A percentile compares a stretch with the other conserved stretches of the same genome.
phyloP scores from a whole-genome alignment of 2,113 vertebrate genomes.

The Laticauda laticaudata region DNA sequence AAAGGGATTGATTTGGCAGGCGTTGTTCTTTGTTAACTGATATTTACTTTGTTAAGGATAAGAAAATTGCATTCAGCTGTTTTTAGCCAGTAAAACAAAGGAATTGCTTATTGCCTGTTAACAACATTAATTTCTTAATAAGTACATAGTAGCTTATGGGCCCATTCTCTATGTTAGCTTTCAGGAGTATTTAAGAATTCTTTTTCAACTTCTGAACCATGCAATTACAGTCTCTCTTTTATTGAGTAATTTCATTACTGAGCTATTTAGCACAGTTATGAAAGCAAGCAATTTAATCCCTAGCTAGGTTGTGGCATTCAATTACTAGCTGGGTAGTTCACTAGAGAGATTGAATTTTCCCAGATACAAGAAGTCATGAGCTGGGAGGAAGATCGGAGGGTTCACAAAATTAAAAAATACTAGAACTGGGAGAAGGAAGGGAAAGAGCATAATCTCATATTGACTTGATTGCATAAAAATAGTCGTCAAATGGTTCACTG shows the following conservation, averaged over 20 bases:
- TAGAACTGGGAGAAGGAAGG: too few relatives aligned
- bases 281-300: slow-evolving; percentile 19
- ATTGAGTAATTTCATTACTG: slow-evolving; percentile 30
- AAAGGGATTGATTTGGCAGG: slow-evolving; percentile 11
- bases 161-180: neutral
- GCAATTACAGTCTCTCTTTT: slow-evolving; percentile 23
- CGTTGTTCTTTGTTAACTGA: slow-evolving; percentile 20
- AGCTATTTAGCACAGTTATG: slow-evolving; percentile 16
- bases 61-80: slow-evolving; percentile 22
- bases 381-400: neutral
- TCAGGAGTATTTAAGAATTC: slow-evolving; percentile 23
- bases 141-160: slow-evolving; percentile 3
- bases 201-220: slow-evolving; percentile 17
- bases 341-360: neutral
- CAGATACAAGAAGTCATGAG: neutral
- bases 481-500: neutral
- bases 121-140: slow-evolving; percentile 33
- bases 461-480: neutral
- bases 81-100: slow-evolving; percentile 25
- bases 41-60: slow-evolving; percentile 33
- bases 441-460: neutral
- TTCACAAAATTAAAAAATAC: neutral
- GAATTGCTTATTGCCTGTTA: slow-evolving; percentile 5
- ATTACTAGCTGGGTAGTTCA: neutral
- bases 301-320: slow-evolving; percentile 1